Percentiles rank a stretch among this genome's conserved stretches.
Conservation (phyloP, 2,888 invertebrate genomes). For the Heliconius hortense region DNA sequence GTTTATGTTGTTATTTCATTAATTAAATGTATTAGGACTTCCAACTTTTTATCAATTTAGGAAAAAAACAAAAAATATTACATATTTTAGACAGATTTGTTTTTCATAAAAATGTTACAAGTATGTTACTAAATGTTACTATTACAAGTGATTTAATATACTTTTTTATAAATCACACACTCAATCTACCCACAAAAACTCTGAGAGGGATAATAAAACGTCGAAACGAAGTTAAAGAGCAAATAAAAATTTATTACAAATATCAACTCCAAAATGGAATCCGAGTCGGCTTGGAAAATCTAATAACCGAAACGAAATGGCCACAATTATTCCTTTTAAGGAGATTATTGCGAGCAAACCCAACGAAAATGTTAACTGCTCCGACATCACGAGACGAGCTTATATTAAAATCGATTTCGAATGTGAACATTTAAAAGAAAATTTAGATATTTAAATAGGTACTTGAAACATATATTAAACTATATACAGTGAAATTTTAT, state of each 20-base stretch:
- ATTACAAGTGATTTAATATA: not conserved
- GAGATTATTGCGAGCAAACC: conserved; percentile 60
- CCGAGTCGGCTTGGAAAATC: conserved; percentile 56
- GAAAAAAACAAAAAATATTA: too few relatives aligned
- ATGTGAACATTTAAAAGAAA: conserved; percentile 12
- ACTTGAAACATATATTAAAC: not conserved
- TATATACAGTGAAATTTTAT: too few relatives aligned
- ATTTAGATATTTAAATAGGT: not conserved
- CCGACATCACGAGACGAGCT: conserved; percentile 40
- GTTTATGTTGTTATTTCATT: too few relatives aligned
- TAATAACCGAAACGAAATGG: conserved; percentile 69
- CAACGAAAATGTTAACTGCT: conserved; percentile 50
- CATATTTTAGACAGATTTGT: too few relatives aligned
- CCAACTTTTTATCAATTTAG: too few relatives aligned
- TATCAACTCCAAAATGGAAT: conserved; percentile 58
- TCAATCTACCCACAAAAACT: conserved; percentile 38
- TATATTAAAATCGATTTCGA: conserved; percentile 51
- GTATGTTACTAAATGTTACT: too few relatives aligned
- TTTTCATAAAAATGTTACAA: too few relatives aligned
- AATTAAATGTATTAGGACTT: too few relatives aligned
- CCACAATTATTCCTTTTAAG: conserved; percentile 64
- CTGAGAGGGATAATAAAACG: conserved; percentile 57
- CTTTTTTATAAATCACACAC: conserved; percentile 9
- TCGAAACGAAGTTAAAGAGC: conserved; percentile 54
- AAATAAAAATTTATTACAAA: conserved; percentile 72